Percentiles rank a stretch among this genome's conserved stretches.
Evolutionary conservation across 2,888 invertebrate species (phyloP).

Genomic region (Orthonevra nobilis): DNA sequence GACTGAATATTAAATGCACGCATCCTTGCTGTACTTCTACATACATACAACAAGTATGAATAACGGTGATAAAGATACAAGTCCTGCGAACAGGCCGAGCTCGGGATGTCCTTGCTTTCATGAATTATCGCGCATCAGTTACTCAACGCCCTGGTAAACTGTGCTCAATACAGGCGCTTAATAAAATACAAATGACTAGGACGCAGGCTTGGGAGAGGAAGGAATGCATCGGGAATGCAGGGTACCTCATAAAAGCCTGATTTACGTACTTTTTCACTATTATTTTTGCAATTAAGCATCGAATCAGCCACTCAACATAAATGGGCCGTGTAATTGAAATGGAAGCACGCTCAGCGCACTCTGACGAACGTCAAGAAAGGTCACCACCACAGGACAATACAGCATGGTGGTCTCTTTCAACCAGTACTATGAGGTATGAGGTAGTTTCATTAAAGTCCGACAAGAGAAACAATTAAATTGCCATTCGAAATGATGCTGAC

Average conservation of each 20-base stretch:
- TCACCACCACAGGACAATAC: neutral
- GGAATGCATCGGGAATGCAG: conserved; percentile 7
- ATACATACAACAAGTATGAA: neutral
- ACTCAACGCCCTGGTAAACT: conserved; percentile 6
- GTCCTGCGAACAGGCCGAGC: neutral
- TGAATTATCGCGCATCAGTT: conserved; percentile 47
- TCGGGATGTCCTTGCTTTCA: neutral
- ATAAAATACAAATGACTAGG: neutral
- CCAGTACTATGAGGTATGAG: neutral
- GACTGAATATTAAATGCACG: conserved; percentile 53
- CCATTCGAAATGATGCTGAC: neutral
- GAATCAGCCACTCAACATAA: conserved; percentile 35
- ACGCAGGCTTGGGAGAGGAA: neutral
- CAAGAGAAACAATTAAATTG: conserved; percentile 30
- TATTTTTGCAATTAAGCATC: no score
- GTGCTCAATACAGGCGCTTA: neutral
- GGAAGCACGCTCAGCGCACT: conserved; percentile 25
- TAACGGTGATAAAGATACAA: neutral
- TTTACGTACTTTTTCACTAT: conserved; percentile 15
- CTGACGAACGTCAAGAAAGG: neutral
- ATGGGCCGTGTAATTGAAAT: conserved; percentile 51
- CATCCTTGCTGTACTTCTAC: conserved; percentile 35
- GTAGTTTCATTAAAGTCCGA: neutral
- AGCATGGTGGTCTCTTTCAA: no score
- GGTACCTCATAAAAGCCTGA: conserved; percentile 46